A percentile compares a stretch with the other conserved stretches of the same genome.
Conservation (phyloP, 2,797 vertebrate species). For the Rhinella marina region DNA sequence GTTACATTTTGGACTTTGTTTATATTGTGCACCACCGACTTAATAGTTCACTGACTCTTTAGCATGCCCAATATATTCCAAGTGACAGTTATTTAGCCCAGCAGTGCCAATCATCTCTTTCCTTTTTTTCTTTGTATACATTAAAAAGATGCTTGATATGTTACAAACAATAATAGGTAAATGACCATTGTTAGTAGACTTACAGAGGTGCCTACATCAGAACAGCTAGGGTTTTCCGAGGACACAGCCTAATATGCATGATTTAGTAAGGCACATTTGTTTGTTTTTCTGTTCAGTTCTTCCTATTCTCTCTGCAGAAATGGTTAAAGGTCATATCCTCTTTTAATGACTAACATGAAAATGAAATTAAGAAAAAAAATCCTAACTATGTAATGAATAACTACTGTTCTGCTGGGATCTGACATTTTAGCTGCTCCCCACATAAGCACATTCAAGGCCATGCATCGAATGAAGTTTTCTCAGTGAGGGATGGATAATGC, state of each 20-base stretch:
- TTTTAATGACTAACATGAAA: conserved; percentile 28
- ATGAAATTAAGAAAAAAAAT: conserved; percentile 1
- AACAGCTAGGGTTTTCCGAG: background rate
- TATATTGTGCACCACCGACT: too few relatives aligned
- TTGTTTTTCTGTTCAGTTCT: conserved; percentile 20
- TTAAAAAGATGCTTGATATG: too few relatives aligned
- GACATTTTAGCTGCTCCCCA: conserved; percentile 9
- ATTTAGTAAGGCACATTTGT: background rate
- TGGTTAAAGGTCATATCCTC: conserved; percentile 18
- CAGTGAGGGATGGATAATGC: background rate
- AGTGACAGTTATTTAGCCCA: too few relatives aligned
- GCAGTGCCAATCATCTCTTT: too few relatives aligned
- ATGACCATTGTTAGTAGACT: background rate
- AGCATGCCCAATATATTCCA: too few relatives aligned
- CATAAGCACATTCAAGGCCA: background rate
- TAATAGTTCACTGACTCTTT: too few relatives aligned
- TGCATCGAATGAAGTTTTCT: background rate
- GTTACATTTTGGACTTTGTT: too few relatives aligned
- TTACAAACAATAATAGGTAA: background rate
- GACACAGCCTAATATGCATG: background rate
- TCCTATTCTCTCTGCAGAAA: background rate
- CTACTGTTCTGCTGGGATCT: background rate
- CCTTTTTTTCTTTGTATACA: too few relatives aligned
- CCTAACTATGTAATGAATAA: background rate
- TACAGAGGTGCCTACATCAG: too few relatives aligned